Percentiles rank a stretch among this genome's conserved stretches.
These are phyloP conservation scores for Diglossa brunneiventris DNA, from an alignment of 2,113 vertebrate genomes.

Conservation along the genomic window DNA sequence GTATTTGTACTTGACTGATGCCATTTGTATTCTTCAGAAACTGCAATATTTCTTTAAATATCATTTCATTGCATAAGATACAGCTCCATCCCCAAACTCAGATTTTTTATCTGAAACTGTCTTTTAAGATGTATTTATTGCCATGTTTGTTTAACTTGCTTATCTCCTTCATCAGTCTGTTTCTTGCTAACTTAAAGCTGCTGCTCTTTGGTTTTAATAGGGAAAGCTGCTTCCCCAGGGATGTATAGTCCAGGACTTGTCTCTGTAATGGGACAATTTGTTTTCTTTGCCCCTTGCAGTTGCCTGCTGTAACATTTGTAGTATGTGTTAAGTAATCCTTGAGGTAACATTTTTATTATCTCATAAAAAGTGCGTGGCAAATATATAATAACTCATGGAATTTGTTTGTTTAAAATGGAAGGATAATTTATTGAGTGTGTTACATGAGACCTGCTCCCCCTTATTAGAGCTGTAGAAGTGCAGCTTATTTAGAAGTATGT, in stretches of 20 bases:
- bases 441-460: constrained; percentile 80
- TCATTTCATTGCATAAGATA: neutral
- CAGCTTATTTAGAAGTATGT: constrained; percentile 77
- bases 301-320: constrained; percentile 84
- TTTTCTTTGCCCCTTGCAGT: constrained; percentile 83
- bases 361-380: constrained; percentile 85
- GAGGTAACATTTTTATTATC: constrained; percentile 86
- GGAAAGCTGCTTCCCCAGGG: constrained; percentile 66
- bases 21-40: constrained; percentile 5
- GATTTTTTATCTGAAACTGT: constrained; percentile 33
- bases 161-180: constrained; percentile 68
- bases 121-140: constrained; percentile 64
- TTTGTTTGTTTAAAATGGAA: constrained; percentile 84
- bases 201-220: constrained; percentile 71
- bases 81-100: neutral
- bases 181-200: constrained; percentile 65
- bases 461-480: constrained; percentile 76
- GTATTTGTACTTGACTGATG: neutral
- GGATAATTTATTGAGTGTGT: constrained; percentile 86
- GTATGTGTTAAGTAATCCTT: constrained; percentile 87
- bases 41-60: neutral
- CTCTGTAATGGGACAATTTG: constrained; percentile 77
- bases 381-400: constrained; percentile 84
- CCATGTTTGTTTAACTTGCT: constrained; percentile 55
- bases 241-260: constrained; percentile 69